Conservation (phyloP, 1,140 invertebrate species). For the Acromyrmex heyeri region DNA sequence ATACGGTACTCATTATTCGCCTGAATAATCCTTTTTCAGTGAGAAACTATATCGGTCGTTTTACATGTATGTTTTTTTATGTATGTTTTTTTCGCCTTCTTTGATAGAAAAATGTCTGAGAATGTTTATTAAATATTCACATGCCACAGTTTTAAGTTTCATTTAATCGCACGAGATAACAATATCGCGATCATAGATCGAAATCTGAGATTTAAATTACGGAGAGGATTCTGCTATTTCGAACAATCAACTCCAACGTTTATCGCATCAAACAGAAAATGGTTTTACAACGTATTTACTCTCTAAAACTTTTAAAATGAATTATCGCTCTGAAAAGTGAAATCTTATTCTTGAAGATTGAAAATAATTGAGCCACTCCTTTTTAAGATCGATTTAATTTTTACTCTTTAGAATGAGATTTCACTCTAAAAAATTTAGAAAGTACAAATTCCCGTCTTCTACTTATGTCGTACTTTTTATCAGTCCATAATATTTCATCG, state of each 20-base stretch:
- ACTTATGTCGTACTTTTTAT: not conserved
- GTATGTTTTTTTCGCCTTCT: not conserved
- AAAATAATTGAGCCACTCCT: too few species aligned
- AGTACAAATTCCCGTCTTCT: not conserved
- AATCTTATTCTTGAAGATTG: too few species aligned
- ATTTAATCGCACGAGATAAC: conserved; percentile 10
- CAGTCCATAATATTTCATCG: not conserved
- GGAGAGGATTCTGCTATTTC: not conserved
- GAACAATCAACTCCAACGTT: not conserved
- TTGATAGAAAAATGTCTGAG: not conserved
- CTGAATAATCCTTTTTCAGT: not conserved
- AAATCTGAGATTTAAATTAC: conserved; percentile 6
- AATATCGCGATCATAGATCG: not conserved
- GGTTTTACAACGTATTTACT: too few species aligned
- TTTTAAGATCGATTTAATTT: too few species aligned
- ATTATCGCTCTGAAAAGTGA: too few species aligned
- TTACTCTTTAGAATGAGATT: too few species aligned
- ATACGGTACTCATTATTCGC: not conserved
- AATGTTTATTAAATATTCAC: not conserved
- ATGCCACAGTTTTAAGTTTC: not conserved
- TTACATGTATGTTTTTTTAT: not conserved
- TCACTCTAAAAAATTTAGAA: too few species aligned
- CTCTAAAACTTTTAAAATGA: too few species aligned
- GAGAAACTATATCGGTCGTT: not conserved
- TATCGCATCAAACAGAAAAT: not conserved